These are phyloP conservation scores for Carcharodon carcharias DNA, from an alignment of 2,797 vertebrate genomes.

Conservation along the genomic window DNA sequence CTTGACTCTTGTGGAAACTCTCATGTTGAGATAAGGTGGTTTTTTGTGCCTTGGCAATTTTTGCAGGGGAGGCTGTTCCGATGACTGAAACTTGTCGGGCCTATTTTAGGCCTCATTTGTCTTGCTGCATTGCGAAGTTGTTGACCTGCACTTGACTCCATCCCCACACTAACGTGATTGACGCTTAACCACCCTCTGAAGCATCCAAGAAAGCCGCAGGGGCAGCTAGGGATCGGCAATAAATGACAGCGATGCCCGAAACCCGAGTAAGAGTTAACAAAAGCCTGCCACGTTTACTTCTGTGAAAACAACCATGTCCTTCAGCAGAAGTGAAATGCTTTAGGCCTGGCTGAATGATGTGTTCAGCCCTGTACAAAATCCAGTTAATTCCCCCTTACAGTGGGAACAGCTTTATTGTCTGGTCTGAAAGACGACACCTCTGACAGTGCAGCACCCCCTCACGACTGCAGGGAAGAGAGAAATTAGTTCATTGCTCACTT, in stretches of 20 bases:
- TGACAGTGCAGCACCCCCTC: not conserved
- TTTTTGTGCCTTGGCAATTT: not conserved
- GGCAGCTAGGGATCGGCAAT: not conserved
- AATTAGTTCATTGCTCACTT: not conserved
- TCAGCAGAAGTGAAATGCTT: not conserved
- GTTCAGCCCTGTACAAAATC: not conserved
- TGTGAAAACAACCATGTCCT: not conserved
- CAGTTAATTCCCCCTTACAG: not conserved
- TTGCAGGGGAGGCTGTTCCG: not conserved
- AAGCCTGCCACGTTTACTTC: not conserved
- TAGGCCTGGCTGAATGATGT: not conserved
- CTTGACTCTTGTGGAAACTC: not conserved
- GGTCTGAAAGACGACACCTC: not conserved
- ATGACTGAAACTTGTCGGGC: not conserved
- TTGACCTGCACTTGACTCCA: not conserved
- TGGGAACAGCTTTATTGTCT: not conserved
- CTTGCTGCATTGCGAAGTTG: not conserved
- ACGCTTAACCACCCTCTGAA: not conserved
- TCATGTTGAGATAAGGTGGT: not conserved
- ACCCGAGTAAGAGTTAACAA: not conserved
- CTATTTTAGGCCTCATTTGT: no score
- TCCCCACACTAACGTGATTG: not conserved
- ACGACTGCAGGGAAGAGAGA: not conserved
- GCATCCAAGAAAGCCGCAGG: not conserved
- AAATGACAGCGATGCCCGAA: not conserved